Conservation (phyloP, 2,888 invertebrate species). For the Platycheirus albimanus region DNA sequence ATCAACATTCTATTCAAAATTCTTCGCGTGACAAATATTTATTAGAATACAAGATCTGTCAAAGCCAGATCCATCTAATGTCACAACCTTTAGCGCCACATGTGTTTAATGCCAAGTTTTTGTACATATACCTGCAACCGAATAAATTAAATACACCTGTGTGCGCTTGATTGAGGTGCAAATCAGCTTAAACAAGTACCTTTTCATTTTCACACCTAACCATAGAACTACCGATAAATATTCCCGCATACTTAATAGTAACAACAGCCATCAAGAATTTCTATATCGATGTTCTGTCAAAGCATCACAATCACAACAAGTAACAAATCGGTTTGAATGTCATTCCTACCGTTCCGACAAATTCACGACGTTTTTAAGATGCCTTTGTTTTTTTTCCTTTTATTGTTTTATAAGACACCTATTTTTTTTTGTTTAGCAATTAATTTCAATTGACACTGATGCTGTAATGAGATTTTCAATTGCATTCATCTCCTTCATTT, state of each 20-base stretch:
- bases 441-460: conserved; percentile 59
- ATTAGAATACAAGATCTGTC: conserved; percentile 34
- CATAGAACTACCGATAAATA: background rate
- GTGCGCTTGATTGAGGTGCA: conserved; percentile 17
- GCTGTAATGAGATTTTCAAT: conserved; percentile 39
- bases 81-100: conserved; percentile 50
- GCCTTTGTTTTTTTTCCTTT: conserved; percentile 28
- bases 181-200: conserved; percentile 30
- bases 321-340: conserved; percentile 35
- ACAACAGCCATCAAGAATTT: conserved; percentile 4
- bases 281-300: conserved; percentile 27
- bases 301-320: conserved; percentile 2
- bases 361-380: conserved; percentile 47
- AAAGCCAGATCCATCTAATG: conserved; percentile 30
- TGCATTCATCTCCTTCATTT: conserved; percentile 11
- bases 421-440: conserved; percentile 27
- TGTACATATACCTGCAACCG: conserved; percentile 2
- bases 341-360: conserved; percentile 48
- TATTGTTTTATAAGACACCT: conserved; percentile 21
- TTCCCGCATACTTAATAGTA: background rate
- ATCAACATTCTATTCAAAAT: too few relatives aligned
- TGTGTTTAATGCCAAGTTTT: conserved; percentile 26
- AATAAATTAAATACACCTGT: conserved; percentile 52
- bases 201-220: conserved; percentile 31
- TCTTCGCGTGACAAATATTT: conserved; percentile 2